Evolutionary conservation across 2,797 vertebrate genomes (phyloP), one percentile per base, ranked within the genome.

Genomic region (Selene dorsalis): DNA sequence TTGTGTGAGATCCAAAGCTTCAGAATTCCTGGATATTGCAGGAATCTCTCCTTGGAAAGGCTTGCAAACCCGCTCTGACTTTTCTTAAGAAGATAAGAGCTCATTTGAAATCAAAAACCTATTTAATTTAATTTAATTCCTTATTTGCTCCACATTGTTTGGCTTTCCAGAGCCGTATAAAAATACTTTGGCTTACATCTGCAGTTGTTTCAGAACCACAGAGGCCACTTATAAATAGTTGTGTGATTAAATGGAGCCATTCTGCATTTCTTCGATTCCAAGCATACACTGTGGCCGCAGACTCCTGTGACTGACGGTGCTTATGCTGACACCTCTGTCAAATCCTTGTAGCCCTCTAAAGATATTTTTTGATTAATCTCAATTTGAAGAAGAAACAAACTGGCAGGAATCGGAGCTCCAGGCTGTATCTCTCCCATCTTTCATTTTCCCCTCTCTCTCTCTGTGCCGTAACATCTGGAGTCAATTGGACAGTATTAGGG

Each of bases 381-480:
- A 35, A 26, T 75, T 59, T 76, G 32, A 43, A 52, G 39, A 64
- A 58, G 43, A 30, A 39, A 79, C 17, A 14, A 50, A 35, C 66
- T 58, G 47, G 64, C 62, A 77, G 63, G 61, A 78, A 70, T 59
- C 55, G 48, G 63, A 71, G 63, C 75, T 4, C 13, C 64, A 67
- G 60, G 28, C 70, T 3, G 20, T 6, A 58, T 63, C 32, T 22
- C n/a, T 24, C 26, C 52, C 14, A 16, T 48, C 48, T 50, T 50
- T 58, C 74, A n/a, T 28, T 35, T 18, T 59, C n/a, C 24, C 38
- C 38, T 43, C 56, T 62, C 38, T 66, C 63, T 74, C 55, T 48
- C 30, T 47, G 68, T 70, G 83, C 75, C 9, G 18, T 76, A 91
- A 94, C 92, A 94, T 95, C 93, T 94, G 94, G 91, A 93, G 77